These are phyloP conservation scores for Eupithecia dodoneata DNA, from an alignment of 2,888 invertebrate genomes.

Conservation along the genomic window DNA sequence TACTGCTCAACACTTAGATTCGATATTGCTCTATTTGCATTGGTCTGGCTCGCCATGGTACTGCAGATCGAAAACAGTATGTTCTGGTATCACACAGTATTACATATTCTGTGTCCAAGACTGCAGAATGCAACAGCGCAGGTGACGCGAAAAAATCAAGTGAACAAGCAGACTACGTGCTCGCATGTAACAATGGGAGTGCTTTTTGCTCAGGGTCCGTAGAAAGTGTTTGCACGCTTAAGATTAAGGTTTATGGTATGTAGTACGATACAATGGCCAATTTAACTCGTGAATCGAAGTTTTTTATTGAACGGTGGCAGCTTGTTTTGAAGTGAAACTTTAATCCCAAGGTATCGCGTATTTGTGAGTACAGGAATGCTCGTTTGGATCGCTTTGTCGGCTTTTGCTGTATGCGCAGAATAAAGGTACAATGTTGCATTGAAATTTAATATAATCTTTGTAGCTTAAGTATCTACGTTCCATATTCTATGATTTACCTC, in stretches of 20 bases:
- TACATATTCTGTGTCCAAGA: conserved; percentile 8
- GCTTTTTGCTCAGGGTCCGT: conserved; percentile 59
- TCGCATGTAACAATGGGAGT: conserved; percentile 62
- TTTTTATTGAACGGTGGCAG: conserved; percentile 42
- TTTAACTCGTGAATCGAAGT: conserved; percentile 51
- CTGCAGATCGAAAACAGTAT: conserved; percentile 7
- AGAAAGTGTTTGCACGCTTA: conserved; percentile 64
- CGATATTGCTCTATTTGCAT: neutral
- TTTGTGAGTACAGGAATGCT: conserved; percentile 26
- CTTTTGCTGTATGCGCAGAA: neutral
- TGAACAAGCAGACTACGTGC: conserved; percentile 55
- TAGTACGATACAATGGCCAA: conserved; percentile 60
- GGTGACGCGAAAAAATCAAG: conserved; percentile 59
- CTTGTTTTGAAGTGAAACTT: conserved; percentile 26
- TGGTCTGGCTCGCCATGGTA: neutral
- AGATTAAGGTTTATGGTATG: conserved; percentile 51
- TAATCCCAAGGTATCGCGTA: conserved; percentile 35
- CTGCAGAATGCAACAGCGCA: conserved; percentile 39
- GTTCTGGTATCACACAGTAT: neutral
- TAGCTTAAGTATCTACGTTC: neutral
- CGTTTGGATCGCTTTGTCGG: conserved; percentile 16
- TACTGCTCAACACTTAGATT: neutral
- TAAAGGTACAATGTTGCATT: conserved; percentile 26
- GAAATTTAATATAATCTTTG: conserved; percentile 14
- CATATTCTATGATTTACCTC: neutral